These are phyloP conservation scores for Raillietiella orientalis DNA, from an alignment of 2,888 invertebrate species.

Conservation along the genomic window DNA sequence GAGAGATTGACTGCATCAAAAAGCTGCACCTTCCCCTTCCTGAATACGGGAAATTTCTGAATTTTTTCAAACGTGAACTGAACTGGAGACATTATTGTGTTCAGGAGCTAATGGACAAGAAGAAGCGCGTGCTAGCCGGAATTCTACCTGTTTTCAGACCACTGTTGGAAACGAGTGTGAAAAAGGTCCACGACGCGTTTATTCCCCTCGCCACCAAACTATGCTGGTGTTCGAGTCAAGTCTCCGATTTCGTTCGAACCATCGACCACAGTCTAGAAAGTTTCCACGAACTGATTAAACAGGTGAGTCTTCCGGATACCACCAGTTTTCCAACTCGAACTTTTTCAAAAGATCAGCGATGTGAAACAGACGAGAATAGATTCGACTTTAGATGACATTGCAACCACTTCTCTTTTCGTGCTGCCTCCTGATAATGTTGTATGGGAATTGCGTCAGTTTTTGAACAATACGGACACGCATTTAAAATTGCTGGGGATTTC, in stretches of 20 bases:
- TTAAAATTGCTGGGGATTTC: slow-evolving; percentile 17
- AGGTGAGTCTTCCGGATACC: too few relatives aligned
- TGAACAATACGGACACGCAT: slow-evolving; percentile 24
- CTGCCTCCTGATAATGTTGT: too few relatives aligned
- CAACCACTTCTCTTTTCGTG: slow-evolving; percentile 24
- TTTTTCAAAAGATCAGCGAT: too few relatives aligned
- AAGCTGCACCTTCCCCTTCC: slow-evolving; percentile 39
- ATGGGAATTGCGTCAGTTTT: too few relatives aligned
- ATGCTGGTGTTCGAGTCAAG: slow-evolving; percentile 48
- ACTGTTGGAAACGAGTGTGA: slow-evolving; percentile 27
- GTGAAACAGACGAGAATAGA: slow-evolving; percentile 41
- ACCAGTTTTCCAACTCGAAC: too few relatives aligned
- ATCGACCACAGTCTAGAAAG: too few relatives aligned
- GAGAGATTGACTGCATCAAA: slow-evolving; percentile 48
- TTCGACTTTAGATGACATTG: slow-evolving; percentile 26
- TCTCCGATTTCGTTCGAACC: slow-evolving; percentile 23
- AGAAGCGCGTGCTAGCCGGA: slow-evolving; percentile 11
- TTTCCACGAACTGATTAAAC: too few relatives aligned
- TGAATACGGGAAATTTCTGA: slow-evolving; percentile 34
- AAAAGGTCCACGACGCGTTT: slow-evolving; percentile 31
- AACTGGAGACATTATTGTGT: slow-evolving; percentile 24
- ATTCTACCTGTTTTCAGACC: slow-evolving; percentile 32
- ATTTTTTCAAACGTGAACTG: slow-evolving; percentile 34
- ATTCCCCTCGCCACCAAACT: slow-evolving; percentile 39
- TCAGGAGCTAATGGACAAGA: slow-evolving; percentile 24